These are phyloP conservation scores for Tubulanus polymorphus DNA, from an alignment of 2,888 invertebrate genomes.

Conservation along the genomic window DNA sequence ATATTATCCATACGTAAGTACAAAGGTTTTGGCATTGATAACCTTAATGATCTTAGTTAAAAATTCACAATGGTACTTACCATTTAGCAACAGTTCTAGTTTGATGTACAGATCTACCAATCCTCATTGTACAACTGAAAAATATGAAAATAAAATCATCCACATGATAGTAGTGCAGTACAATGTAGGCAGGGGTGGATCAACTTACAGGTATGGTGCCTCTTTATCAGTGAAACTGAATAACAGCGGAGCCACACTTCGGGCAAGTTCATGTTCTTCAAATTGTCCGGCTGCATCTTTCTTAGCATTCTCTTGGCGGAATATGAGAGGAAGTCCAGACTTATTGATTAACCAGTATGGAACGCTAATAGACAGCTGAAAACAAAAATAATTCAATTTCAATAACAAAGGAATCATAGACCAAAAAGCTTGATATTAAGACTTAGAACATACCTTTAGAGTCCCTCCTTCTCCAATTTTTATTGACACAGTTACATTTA, in stretches of 20 bases:
- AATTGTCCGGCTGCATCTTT: constrained; percentile 72
- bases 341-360: constrained; percentile 96
- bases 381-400: neutral
- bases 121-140: constrained; percentile 58
- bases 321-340: constrained; percentile 91
- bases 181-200: neutral
- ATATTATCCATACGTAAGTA: no score
- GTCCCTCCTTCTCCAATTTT: constrained; percentile 62
- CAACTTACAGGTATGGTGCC: constrained; percentile 55
- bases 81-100: constrained; percentile 39
- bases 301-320: constrained; percentile 69
- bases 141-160: neutral
- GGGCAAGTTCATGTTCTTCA: constrained; percentile 89
- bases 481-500: constrained; percentile 71
- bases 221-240: constrained; percentile 92
- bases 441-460: constrained; percentile 56
- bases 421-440: neutral
- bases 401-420: neutral
- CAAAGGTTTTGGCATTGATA: no score
- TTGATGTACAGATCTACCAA: constrained; percentile 67
- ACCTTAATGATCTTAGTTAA: no score
- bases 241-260: constrained; percentile 86
- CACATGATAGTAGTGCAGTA: constrained; percentile 1
- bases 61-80: constrained; percentile 27
- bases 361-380: constrained; percentile 70